Evolutionary conservation across 1,140 invertebrate species (phyloP).

Genomic region (Bathynomus jamesi): DNA sequence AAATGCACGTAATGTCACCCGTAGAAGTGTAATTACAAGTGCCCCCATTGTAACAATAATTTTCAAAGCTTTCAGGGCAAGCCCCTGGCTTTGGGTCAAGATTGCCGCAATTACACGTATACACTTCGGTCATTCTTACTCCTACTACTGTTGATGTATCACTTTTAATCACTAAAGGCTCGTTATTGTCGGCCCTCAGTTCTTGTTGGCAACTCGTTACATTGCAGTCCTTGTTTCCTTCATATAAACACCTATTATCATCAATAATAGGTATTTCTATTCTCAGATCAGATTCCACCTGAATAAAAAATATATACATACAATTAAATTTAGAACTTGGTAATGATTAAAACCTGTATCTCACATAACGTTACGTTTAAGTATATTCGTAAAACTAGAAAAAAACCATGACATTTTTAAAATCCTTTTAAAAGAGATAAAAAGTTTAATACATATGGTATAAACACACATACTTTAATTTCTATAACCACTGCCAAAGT

Average conservation of each 20-base stretch:
- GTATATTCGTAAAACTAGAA: no score
- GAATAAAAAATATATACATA: neutral
- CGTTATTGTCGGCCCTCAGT: constrained; percentile 32
- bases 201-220: constrained; percentile 24
- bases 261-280: constrained; percentile 95
- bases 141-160: constrained; percentile 91
- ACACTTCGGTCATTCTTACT: constrained; percentile 75
- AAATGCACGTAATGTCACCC: constrained; percentile 13
- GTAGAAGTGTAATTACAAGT: constrained; percentile 9
- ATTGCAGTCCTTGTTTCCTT: constrained; percentile 57
- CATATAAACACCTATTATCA: constrained; percentile 92
- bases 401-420: no score
- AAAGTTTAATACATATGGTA: neutral
- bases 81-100: constrained; percentile 58
- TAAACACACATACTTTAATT: neutral
- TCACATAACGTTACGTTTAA: no score
- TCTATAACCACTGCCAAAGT: no score
- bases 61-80: neutral
- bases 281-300: constrained; percentile 84
- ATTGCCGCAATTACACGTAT: constrained; percentile 82
- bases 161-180: constrained; percentile 90
- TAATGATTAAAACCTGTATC: no score
- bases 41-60: constrained; percentile 81
- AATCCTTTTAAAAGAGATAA: no score
- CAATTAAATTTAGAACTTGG: no score